Conservation (phyloP, 2,113 vertebrate genomes). For the Alectura lathami region DNA sequence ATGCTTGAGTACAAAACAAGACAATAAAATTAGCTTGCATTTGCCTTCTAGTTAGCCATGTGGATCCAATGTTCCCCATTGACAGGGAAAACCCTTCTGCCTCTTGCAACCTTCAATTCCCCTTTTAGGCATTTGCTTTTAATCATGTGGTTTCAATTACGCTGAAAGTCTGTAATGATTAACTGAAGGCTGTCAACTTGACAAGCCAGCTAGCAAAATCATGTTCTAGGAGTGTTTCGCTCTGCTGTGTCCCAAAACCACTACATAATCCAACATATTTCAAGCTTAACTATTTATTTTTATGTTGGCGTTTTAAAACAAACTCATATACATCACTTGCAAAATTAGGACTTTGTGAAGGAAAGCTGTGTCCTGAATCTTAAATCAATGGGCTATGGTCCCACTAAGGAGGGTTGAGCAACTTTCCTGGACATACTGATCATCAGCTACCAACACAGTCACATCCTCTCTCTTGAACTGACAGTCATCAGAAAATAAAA, state of each 20-base stretch:
- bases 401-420: background rate
- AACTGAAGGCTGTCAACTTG: background rate
- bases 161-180: background rate
- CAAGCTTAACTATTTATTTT: background rate
- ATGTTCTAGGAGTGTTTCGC: background rate
- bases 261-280: background rate
- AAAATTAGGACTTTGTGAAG: background rate
- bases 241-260: background rate
- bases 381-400: background rate
- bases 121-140: constrained; percentile 55
- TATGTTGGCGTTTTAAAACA: background rate
- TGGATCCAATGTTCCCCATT: background rate
- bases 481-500: background rate
- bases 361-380: background rate
- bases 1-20: background rate
- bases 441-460: background rate
- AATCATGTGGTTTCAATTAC: constrained; percentile 8
- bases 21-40: background rate
- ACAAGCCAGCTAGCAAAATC: background rate
- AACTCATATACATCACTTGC: background rate
- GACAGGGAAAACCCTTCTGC: constrained; percentile 10
- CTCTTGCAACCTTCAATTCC: constrained; percentile 25
- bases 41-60: background rate
- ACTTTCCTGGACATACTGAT: background rate
- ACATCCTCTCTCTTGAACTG: background rate